Evolutionary conservation across 1,140 invertebrate species (phyloP), one percentile per base, ranked within the genome.

Genomic region (Ceratina australensis): DNA sequence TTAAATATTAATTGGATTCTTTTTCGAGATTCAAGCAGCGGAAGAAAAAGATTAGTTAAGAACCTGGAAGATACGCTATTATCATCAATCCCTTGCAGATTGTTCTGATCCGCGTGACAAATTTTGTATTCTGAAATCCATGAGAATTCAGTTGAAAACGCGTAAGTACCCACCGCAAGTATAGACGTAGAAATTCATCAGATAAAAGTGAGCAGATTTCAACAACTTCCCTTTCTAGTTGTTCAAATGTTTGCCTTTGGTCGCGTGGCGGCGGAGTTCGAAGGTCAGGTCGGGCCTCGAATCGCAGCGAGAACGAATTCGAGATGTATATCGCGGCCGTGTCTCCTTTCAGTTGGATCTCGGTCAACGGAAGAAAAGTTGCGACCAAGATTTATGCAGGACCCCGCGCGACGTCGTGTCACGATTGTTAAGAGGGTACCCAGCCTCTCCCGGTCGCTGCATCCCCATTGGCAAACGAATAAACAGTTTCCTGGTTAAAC

Each of bases 401-500:
- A 42, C 33, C 33, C 33, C 33, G 8, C 33, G 5, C 33, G 33
- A 1, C 33, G 33, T 10, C 33, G 50, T 10, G 28, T 69, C 52
- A n/a, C 28, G 52, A 42, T 42, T 33, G 18, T n/a, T 33, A 52
- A 69, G 18, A 33, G 20, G 28, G 22, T 15, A 42, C 5, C 5
- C 10, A 42, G 33, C 10, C 5, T 42, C 33, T 7, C 33, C 33
- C 5, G 5, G 33, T 42, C 33, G 33, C 8, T 42, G 33, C 33
- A 42, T 42, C 10, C 10, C 10, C 5, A 0, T 42, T 10, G 66
- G 49, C 52, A 67, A 64, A 42, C 61, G 61, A 68, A 68, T 56
- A 68, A 68, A 68, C 20, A 68, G n/a, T 54, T n/a, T 33, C 20
- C 33, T 42, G 67, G n/a, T 57, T 57, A 69, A 69, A 52, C 57